Evolutionary conservation across 1,140 invertebrate genomes (phyloP).

Genomic region (Panagrolaimus sp.): DNA sequence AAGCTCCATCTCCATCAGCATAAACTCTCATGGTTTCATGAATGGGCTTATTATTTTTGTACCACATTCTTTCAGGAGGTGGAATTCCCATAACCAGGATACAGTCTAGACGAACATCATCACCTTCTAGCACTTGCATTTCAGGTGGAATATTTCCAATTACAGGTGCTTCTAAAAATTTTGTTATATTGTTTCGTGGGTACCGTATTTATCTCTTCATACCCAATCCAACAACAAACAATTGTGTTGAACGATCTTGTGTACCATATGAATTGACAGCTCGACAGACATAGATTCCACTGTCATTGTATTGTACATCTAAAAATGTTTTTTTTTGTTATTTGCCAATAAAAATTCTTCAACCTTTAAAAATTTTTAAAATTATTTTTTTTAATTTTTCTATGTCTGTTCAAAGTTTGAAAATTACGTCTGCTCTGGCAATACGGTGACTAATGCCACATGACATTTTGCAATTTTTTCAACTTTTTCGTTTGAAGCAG

Average conservation of each 20-base stretch:
- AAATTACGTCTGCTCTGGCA: background rate
- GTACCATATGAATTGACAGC: constrained; percentile 61
- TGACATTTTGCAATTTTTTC: too few species aligned
- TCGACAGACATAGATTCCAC: constrained; percentile 59
- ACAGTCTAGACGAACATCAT: constrained; percentile 57
- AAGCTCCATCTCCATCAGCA: constrained; percentile 39
- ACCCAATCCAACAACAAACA: constrained; percentile 62
- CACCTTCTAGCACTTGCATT: constrained; percentile 52
- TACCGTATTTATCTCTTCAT: too few species aligned
- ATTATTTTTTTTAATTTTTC: background rate
- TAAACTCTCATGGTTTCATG: constrained; percentile 19
- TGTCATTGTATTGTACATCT: constrained; percentile 46
- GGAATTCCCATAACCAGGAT: constrained; percentile 61
- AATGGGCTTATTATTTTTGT: constrained; percentile 53
- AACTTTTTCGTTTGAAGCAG: too few species aligned
- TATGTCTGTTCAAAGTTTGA: background rate
- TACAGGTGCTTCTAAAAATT: constrained; percentile 42
- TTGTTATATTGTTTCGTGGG: too few species aligned
- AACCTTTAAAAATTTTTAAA: too few species aligned
- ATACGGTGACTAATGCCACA: too few species aligned
- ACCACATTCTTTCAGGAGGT: constrained; percentile 60
- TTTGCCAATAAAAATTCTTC: too few species aligned
- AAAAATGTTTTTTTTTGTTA: constrained; percentile 12
- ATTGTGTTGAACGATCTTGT: constrained; percentile 54
- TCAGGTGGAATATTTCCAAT: constrained; percentile 49